Percentiles rank a stretch among this genome's conserved stretches.
These are phyloP conservation scores for Coelopa frigida DNA, from an alignment of 1,140 invertebrate genomes.

Conservation along the genomic window DNA sequence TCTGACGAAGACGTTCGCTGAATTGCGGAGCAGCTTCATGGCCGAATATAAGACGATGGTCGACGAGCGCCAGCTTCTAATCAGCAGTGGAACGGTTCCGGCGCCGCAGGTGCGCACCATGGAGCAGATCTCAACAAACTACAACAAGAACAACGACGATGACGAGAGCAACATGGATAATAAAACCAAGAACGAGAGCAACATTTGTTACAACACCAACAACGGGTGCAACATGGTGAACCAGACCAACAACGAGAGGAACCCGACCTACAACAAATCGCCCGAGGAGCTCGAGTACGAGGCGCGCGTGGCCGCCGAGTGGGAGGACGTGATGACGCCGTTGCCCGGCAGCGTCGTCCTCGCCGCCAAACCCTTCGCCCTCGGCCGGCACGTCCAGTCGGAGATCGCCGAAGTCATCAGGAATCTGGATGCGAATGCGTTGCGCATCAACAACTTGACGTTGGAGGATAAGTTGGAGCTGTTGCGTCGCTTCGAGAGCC, in stretches of 20 bases:
- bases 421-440: constrained; percentile 30
- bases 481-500: constrained; percentile 7
- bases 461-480: constrained; percentile 15
- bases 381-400: constrained; percentile 8
- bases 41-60: no score
- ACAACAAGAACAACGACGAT: no score
- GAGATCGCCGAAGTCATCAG: constrained; percentile 35
- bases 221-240: not conserved
- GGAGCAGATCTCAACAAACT: no score
- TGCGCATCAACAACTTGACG: constrained; percentile 29
- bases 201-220: constrained; percentile 3
- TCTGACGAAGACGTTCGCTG: no score
- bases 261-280: constrained; percentile 19
- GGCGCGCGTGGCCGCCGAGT: constrained; percentile 29
- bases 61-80: no score
- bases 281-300: constrained; percentile 41
- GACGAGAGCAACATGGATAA: no score
- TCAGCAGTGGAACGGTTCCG: no score
- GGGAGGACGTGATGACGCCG: constrained; percentile 37
- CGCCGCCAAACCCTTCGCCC: not conserved
- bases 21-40: no score
- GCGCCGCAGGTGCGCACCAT: no score
- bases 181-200: no score
- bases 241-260: not conserved
- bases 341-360: constrained; percentile 21